These are phyloP conservation scores for Dromas ardeola DNA, from an alignment of 2,113 vertebrate species.

Conservation along the genomic window DNA sequence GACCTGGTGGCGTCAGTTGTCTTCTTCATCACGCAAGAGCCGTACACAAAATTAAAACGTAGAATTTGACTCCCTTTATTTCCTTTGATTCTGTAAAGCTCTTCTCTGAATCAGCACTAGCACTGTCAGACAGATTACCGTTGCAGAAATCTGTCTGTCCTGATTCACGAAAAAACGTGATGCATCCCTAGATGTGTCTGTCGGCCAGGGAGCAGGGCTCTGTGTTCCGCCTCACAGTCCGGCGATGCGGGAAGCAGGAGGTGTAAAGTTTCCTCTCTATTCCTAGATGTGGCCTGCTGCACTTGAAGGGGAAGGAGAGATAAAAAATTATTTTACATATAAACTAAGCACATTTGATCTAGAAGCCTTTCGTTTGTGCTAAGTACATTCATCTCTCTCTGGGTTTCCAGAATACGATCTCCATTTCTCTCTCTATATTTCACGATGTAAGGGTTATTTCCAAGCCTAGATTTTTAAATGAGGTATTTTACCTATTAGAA, in stretches of 20 bases:
- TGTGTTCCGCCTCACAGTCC: neutral
- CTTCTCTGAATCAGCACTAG: neutral
- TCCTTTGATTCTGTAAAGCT: neutral
- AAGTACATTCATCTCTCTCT: neutral
- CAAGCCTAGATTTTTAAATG: conserved; percentile 17
- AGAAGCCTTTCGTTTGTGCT: neutral
- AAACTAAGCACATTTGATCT: neutral
- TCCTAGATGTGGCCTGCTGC: neutral
- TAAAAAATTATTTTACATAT: neutral
- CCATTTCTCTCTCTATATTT: neutral
- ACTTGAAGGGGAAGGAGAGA: neutral
- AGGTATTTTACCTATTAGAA: conserved; percentile 25
- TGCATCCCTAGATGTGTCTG: neutral
- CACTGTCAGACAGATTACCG: neutral
- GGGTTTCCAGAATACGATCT: neutral
- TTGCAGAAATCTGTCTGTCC: neutral
- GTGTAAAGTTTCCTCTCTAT: neutral
- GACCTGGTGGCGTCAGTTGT: neutral
- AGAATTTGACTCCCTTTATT: neutral
- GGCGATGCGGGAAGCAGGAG: neutral
- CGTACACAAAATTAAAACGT: accelerated
- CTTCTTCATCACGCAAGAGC: accelerated
- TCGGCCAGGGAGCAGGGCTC: neutral
- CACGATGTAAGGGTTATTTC: neutral
- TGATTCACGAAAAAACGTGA: neutral